Evolutionary conservation across 2,797 vertebrate genomes (phyloP).

Genomic region (Xenentodon cancila): DNA sequence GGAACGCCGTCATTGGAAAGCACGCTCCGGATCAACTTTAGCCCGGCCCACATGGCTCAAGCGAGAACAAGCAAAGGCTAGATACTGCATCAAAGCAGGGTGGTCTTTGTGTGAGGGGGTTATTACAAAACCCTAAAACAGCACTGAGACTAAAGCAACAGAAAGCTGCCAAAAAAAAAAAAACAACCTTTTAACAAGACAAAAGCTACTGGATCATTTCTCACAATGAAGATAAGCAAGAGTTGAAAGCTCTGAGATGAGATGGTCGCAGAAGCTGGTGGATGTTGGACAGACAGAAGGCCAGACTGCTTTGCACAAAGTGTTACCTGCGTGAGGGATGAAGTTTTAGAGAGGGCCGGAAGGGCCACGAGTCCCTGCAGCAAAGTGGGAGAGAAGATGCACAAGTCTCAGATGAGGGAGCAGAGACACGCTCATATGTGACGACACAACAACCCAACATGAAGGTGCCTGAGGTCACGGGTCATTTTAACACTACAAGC

Average conservation of each 20-base stretch:
- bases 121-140: slow-evolving; percentile 18
- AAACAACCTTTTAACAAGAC: background rate
- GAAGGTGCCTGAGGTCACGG: background rate
- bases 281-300: slow-evolving; percentile 55
- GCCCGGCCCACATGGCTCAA: background rate
- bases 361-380: slow-evolving; percentile 90
- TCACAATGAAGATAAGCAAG: slow-evolving; percentile 32
- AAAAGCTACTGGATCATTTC: background rate
- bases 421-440: background rate
- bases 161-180: slow-evolving; percentile 28
- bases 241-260: slow-evolving; percentile 33
- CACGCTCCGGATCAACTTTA: background rate
- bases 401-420: slow-evolving; percentile 60
- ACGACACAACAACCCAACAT: background rate
- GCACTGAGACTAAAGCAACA: slow-evolving; percentile 29
- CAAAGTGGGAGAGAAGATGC: slow-evolving; percentile 76
- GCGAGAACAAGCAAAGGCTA: background rate
- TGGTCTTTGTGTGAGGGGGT: background rate
- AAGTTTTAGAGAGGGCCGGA: slow-evolving; percentile 88
- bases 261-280: slow-evolving; percentile 35
- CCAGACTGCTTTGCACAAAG: slow-evolving; percentile 40
- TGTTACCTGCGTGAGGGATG: slow-evolving; percentile 93
- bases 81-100: too few species aligned
- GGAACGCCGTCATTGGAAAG: background rate
- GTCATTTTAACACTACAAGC: too few species aligned